These are phyloP conservation scores for Megaustenia siamemsis DNA, from an alignment of 2,888 invertebrate species.

Conservation along the genomic window DNA sequence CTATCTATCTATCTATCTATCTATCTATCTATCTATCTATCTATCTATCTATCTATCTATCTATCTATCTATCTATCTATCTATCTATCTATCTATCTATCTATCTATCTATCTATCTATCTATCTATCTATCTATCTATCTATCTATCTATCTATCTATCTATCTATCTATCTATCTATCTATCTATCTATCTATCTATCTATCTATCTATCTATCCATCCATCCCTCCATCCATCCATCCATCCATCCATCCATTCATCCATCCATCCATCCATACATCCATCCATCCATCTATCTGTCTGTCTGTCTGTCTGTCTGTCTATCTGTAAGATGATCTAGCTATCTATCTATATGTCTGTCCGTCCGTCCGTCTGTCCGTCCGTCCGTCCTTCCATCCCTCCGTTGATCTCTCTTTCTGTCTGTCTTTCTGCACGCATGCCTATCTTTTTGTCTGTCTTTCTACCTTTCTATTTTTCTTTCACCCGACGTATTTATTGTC, in stretches of 20 bases:
- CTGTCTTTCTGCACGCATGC: not conserved
- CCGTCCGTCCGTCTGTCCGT: no score
- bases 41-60: not conserved
- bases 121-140: not conserved
- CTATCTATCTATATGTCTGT: not conserved
- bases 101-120: not conserved
- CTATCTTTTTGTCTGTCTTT: not conserved
- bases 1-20: not conserved
- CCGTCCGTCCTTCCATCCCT: no score
- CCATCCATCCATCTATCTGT: not conserved
- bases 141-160: not conserved
- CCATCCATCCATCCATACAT: not conserved
- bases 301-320: not conserved
- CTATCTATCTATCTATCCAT: not conserved
- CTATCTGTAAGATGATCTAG: not conserved
- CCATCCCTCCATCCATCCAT: not conserved
- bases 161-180: not conserved
- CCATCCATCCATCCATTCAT: not conserved
- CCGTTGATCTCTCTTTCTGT: not conserved
- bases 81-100: not conserved
- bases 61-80: not conserved
- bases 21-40: no score
- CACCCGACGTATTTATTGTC: no score
- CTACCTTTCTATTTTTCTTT: no score
- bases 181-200: not conserved